phyloP scores from a whole-genome alignment of 2,113 vertebrate species.

The Silurus asotus region DNA sequence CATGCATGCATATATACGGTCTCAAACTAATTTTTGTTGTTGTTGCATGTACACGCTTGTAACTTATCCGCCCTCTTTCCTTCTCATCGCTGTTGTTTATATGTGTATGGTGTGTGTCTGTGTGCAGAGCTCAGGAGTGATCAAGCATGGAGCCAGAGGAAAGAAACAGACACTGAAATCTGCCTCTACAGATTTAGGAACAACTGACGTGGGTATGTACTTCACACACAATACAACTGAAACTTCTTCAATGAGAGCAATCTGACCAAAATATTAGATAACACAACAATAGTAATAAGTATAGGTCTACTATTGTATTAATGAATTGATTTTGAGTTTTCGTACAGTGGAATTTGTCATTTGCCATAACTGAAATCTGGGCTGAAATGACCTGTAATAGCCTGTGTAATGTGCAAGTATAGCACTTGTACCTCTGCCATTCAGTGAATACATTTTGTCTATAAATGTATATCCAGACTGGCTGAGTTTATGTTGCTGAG shows the following conservation, averaged over 20 bases:
- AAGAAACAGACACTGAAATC: conserved; percentile 95
- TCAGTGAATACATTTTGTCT: not conserved
- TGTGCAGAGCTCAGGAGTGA: conserved; percentile 82
- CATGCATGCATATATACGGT: not conserved
- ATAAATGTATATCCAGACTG: not conserved
- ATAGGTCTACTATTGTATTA: not conserved
- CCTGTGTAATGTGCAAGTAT: not conserved
- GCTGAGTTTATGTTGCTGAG: not conserved
- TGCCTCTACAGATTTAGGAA: conserved; percentile 93
- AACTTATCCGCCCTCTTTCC: not conserved
- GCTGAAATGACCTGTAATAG: not conserved
- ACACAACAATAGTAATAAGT: not conserved
- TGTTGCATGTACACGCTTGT: too few species aligned
- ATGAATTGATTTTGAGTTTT: not conserved
- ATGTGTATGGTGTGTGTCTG: conserved; percentile 20
- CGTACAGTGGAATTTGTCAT: not conserved
- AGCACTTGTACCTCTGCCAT: not conserved
- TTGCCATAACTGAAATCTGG: not conserved
- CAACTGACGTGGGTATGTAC: conserved; percentile 87
- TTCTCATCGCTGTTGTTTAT: not conserved
- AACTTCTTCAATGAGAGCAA: not conserved
- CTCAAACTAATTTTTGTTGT: not conserved
- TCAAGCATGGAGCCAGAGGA: conserved; percentile 89
- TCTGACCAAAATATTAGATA: not conserved
- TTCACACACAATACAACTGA: not conserved